These are phyloP conservation scores for Eonycteris spelaea DNA, from an alignment of 2,113 vertebrate genomes.

Conservation along the genomic window DNA sequence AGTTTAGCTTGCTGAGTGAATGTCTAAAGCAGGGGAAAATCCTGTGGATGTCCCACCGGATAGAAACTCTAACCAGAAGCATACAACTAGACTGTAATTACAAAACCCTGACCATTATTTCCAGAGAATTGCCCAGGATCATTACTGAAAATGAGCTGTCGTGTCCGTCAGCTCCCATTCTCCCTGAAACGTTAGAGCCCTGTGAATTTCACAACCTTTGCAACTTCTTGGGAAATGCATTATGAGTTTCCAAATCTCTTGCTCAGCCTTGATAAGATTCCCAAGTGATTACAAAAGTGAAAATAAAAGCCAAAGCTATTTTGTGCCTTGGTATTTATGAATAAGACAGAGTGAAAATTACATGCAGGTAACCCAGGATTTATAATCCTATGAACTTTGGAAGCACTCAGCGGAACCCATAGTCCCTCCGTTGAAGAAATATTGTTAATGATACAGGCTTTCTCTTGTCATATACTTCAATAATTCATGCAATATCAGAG, in stretches of 20 bases:
- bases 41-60: background rate
- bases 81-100: background rate
- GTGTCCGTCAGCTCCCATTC: background rate
- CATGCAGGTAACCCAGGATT: background rate
- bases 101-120: background rate
- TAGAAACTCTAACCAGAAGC: background rate
- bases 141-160: conserved; percentile 8
- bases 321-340: background rate
- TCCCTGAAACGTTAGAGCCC: background rate
- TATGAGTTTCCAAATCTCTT: conserved; percentile 34
- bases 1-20: background rate
- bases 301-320: conserved; percentile 51
- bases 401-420: background rate
- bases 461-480: background rate
- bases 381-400: background rate
- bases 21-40: background rate
- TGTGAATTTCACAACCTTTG: conserved; percentile 37
- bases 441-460: background rate
- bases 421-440: background rate
- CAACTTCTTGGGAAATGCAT: conserved; percentile 48
- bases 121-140: conserved; percentile 11
- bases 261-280: conserved; percentile 31
- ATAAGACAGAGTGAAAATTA: conserved; percentile 21
- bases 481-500: background rate
- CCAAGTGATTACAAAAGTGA: conserved; percentile 51